These are phyloP conservation scores for Tiliacea citrago DNA, from an alignment of 2,888 invertebrate genomes.

Conservation along the genomic window DNA sequence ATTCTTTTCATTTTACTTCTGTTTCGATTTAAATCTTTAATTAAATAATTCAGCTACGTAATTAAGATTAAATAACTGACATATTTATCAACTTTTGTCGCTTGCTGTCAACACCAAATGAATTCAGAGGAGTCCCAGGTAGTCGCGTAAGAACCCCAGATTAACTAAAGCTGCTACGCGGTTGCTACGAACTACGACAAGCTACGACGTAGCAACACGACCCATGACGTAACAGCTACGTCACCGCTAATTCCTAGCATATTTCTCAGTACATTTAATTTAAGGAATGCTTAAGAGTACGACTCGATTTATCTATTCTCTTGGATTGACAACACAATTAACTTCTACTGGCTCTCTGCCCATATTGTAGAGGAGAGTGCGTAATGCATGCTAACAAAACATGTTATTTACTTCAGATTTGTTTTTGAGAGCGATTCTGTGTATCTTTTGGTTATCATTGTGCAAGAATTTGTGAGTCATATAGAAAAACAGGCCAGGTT, in stretches of 20 bases:
- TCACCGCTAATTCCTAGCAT: slow-evolving; percentile 27
- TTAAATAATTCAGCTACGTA: too few species aligned
- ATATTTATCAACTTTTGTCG: too few species aligned
- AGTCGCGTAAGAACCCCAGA: neutral
- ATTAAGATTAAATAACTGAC: too few species aligned
- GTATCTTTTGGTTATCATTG: slow-evolving; percentile 27
- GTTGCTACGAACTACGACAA: slow-evolving; percentile 16
- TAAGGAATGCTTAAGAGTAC: slow-evolving; percentile 8
- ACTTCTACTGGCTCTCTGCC: slow-evolving; percentile 42
- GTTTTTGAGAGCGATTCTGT: slow-evolving; percentile 33
- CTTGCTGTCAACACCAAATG: neutral
- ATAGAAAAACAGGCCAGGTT: slow-evolving; percentile 20
- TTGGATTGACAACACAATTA: slow-evolving; percentile 37
- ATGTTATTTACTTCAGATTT: slow-evolving; percentile 41
- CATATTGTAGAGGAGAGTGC: slow-evolving; percentile 25
- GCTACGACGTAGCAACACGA: slow-evolving; percentile 34
- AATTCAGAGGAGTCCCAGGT: neutral
- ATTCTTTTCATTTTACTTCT: too few species aligned
- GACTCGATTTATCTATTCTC: slow-evolving; percentile 22
- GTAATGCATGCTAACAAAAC: slow-evolving; percentile 39
- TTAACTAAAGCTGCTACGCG: neutral
- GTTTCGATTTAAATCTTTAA: too few species aligned
- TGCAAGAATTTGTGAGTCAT: slow-evolving; percentile 43
- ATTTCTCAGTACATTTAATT: slow-evolving; percentile 8
- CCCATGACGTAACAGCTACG: slow-evolving; percentile 26